These are phyloP conservation scores for Troilus luridus DNA, from an alignment of 2,888 invertebrate genomes.

Conservation along the genomic window DNA sequence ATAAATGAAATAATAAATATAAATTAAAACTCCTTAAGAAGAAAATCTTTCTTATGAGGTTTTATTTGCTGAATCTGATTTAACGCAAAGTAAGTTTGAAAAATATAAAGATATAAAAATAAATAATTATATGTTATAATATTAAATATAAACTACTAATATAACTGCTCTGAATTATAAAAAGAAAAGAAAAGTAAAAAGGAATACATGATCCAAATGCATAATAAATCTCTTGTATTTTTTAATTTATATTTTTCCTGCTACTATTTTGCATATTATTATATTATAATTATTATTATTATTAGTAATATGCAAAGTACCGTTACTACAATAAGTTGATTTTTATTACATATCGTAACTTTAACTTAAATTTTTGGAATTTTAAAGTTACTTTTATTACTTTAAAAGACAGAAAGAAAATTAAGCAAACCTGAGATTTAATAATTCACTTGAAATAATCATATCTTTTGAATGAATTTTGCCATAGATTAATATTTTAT, in stretches of 20 bases:
- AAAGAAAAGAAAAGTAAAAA: neutral
- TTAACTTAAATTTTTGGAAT: neutral
- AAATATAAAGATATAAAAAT: neutral
- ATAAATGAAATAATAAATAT: too few species aligned
- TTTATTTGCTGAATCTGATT: neutral
- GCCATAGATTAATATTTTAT: neutral
- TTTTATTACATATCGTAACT: neutral
- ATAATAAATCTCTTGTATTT: too few species aligned
- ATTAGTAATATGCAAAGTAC: neutral
- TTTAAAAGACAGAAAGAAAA: neutral
- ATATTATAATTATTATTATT: neutral
- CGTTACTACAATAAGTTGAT: neutral
- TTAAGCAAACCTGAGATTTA: neutral
- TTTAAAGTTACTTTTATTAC: neutral
- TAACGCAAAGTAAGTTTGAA: neutral
- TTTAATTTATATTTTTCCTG: neutral
- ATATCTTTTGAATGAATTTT: neutral
- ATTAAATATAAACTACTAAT: neutral
- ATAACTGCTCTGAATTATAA: neutral
- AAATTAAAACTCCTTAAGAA: too few species aligned
- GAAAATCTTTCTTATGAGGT: too few species aligned
- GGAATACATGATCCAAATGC: too few species aligned
- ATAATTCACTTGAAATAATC: neutral
- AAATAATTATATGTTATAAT: neutral
- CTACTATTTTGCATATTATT: neutral